These are phyloP conservation scores for Caenorhabditis uteleia DNA, from an alignment of 2,888 invertebrate species.

Conservation along the genomic window DNA sequence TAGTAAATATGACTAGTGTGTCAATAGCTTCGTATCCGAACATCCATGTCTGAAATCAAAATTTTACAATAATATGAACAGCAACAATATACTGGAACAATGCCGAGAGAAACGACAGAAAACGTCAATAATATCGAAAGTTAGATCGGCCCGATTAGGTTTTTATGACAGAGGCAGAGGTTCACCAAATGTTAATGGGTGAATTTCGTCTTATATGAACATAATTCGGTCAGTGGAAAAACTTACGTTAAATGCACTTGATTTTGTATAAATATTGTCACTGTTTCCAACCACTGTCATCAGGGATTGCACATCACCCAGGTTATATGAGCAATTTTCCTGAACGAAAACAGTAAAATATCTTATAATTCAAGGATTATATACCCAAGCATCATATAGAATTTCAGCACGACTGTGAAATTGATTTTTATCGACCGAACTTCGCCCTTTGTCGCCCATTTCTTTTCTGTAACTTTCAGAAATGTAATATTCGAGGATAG, in stretches of 20 bases:
- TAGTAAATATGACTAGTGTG: slow-evolving; percentile 88
- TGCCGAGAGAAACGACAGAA: too few species aligned
- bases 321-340: slow-evolving; percentile 69
- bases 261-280: slow-evolving; percentile 95
- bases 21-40: slow-evolving; percentile 95
- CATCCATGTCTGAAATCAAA: slow-evolving; percentile 83
- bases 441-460: slow-evolving; percentile 19
- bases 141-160: too few species aligned
- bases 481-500: too few species aligned
- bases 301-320: slow-evolving; percentile 83
- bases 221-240: too few species aligned
- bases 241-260: slow-evolving; percentile 86
- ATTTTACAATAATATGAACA: slow-evolving; percentile 13
- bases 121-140: too few species aligned
- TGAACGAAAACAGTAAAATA: slow-evolving; percentile 20
- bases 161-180: too few species aligned
- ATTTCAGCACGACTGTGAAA: slow-evolving; percentile 44
- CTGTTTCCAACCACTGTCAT: slow-evolving; percentile 90
- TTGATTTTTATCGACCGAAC: slow-evolving; percentile 38
- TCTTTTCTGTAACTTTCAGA: too few species aligned
- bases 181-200: too few species aligned
- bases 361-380: not conserved
- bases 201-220: not conserved
- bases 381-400: slow-evolving; percentile 61
- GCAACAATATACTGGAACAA: too few species aligned